Base-by-base conservation (phyloP, 2,888 invertebrate genomes). In the Caenorhabditis sp. region DNA sequence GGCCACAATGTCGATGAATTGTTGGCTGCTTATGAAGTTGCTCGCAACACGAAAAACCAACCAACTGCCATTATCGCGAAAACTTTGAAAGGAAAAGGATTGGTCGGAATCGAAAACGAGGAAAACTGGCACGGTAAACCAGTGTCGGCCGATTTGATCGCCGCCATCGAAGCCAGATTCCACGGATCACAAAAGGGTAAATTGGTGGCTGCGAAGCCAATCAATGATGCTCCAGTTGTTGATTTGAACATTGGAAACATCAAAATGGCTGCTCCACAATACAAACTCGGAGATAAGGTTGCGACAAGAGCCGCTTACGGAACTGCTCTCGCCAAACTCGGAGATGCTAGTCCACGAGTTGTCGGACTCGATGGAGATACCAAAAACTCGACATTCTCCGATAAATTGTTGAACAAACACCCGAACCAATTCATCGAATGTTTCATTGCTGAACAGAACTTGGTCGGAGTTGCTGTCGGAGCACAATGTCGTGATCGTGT, bases 71-170 rank as follows among this genome's bases (percentile, higher is more conserved):
- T 99, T 68, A 90, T 99, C 75, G 95, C 95, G 62, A 96, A 97
- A 90, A 99, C 99, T 0, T 94, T 91, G 89, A 99, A 99, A 90
- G 99, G 99, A 61, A 76, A 78, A 54, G 87, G 87, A 64, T 85
- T 87, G 63, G 81, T 93, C 53, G 92, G 92, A 62, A 94, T 99
- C 86, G 97, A 96, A 89, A 94, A 99, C 89, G 84, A 91, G 81
- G 94, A 95, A 68, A 95, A 95, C 89, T 99, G 97, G 97, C 99
- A 99, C 88, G 99, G 99, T 62, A 99, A 99, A 89, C 93, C 99
- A 0, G 89, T 99, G 21, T 69, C 81, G 26, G 70, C 62, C 26
- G 82, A 83, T 61, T 58, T 78, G 80, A 76, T 84, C 53, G 80
- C 81, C 6, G 80, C 79, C 5, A 86, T 86, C 68, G 67, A 78